Conservation (phyloP, 2,797 vertebrate genomes). For the Falco concolor region DNA sequence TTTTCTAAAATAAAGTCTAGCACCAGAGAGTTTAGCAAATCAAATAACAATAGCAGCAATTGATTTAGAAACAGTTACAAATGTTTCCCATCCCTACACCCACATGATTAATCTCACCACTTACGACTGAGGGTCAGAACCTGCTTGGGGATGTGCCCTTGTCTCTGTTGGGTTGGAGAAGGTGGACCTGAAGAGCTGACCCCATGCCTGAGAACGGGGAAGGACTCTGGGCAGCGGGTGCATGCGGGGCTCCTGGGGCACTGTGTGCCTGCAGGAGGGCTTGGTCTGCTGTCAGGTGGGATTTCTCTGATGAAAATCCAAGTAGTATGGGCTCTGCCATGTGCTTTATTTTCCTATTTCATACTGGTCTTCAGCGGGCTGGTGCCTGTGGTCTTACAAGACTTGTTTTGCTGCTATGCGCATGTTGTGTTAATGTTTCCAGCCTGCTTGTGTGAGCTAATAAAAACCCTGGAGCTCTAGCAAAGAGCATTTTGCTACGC, state of each 20-base stretch:
- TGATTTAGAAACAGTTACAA: constrained; percentile 31
- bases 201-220: rapidly evolving
- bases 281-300: not conserved
- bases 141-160: not conserved
- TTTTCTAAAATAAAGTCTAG: constrained; percentile 51
- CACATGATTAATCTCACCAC: not conserved
- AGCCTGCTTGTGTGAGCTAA: not conserved
- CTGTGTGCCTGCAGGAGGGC: not conserved
- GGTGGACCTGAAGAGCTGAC: not conserved
- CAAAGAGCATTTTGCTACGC: not conserved
- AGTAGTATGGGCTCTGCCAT: rapidly evolving
- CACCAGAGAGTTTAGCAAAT: constrained; percentile 22
- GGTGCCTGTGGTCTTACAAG: not conserved
- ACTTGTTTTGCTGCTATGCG: not conserved
- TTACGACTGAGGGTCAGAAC: not conserved
- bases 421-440: not conserved
- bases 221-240: not conserved
- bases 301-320: not conserved
- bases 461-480: not conserved
- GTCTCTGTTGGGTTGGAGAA: not conserved
- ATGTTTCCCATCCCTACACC: not conserved
- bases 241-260: not conserved
- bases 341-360: not conserved
- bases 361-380: not conserved
- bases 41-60: constrained; percentile 26